Evolutionary conservation across 1,140 invertebrate genomes (phyloP).

Genomic region (Leptopilina clavipes): DNA sequence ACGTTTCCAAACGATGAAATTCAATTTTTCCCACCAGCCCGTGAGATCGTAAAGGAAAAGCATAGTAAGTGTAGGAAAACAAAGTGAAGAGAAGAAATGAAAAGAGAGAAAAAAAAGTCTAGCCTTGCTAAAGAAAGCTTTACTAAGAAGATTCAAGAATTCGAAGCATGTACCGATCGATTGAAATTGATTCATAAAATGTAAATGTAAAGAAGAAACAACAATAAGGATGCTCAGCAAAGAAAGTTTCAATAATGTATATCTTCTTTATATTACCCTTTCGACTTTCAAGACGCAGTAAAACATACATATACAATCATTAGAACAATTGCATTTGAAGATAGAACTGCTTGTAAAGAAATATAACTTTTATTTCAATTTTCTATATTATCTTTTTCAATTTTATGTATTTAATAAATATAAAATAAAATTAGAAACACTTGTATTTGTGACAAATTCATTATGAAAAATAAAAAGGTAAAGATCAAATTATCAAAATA

Average conservation of each 20-base stretch:
- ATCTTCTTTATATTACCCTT: background rate
- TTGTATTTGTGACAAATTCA: too few relatives aligned
- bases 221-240: background rate
- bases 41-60: conserved; percentile 18
- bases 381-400: too few relatives aligned
- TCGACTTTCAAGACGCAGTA: background rate
- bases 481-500: too few relatives aligned
- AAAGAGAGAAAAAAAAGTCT: background rate
- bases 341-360: too few relatives aligned
- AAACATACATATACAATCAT: too few relatives aligned
- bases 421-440: too few relatives aligned
- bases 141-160: background rate
- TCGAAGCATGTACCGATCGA: too few relatives aligned
- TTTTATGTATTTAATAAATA: too few relatives aligned
- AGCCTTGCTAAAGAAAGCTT: background rate
- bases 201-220: conserved; percentile 8
- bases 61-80: background rate
- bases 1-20: conserved; percentile 43
- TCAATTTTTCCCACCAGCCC: conserved; percentile 45
- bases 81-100: conserved; percentile 7
- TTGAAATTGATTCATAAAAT: background rate
- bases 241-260: background rate
- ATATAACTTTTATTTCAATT: too few relatives aligned
- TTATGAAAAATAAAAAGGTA: too few relatives aligned
- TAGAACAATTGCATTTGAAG: too few relatives aligned